Conservation (phyloP, 2,888 invertebrate genomes). For the Andrena fulva region DNA sequence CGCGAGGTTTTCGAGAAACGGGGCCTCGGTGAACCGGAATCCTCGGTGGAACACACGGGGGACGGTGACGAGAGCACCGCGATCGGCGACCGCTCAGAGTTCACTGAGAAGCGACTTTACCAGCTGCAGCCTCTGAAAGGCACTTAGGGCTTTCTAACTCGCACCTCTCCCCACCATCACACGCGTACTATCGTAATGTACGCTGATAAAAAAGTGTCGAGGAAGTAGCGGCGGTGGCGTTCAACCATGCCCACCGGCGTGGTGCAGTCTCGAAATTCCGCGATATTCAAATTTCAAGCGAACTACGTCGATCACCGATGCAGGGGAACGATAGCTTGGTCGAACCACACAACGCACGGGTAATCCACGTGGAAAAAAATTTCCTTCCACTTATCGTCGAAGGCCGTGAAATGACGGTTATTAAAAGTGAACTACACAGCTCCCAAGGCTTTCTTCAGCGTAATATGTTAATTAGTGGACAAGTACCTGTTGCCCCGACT, state of each 20-base stretch:
- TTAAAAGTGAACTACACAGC: background rate
- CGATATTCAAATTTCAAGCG: background rate
- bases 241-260: background rate
- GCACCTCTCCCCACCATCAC: constrained; percentile 59
- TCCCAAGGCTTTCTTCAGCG: background rate
- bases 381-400: background rate
- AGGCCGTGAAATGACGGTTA: background rate
- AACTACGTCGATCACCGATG: background rate
- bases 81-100: constrained; percentile 76
- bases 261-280: background rate
- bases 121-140: constrained; percentile 70
- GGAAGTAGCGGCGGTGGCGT: constrained; percentile 13
- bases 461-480: no score
- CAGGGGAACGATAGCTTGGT: no score
- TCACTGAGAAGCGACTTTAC: constrained; percentile 78
- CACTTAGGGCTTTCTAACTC: constrained; percentile 74
- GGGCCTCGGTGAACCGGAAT: constrained; percentile 34
- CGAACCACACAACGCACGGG: background rate
- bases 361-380: background rate
- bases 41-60: constrained; percentile 2
- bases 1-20: constrained; percentile 34
- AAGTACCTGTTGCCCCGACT: no score
- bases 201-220: constrained; percentile 30
- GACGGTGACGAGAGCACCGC: constrained; percentile 66
- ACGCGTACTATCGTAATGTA: constrained; percentile 46